Percentiles rank a stretch among this genome's conserved stretches.
These are phyloP conservation scores for Seriola rivoliana DNA, from an alignment of 2,113 vertebrate species.

Conservation along the genomic window DNA sequence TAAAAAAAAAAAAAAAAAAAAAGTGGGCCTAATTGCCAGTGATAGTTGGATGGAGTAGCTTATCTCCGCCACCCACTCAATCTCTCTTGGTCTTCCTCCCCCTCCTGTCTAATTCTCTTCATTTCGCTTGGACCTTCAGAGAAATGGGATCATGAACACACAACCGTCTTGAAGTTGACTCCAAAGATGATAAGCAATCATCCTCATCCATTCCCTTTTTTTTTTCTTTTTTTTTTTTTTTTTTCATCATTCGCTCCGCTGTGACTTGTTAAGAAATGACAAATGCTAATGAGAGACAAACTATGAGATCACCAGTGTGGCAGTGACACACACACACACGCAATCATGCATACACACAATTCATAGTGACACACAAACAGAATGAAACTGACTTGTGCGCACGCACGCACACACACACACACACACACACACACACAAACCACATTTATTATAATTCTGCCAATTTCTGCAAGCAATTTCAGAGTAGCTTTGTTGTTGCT, in stretches of 20 bases:
- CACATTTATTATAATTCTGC: constrained; percentile 66
- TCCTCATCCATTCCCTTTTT: constrained; percentile 17
- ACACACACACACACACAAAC: constrained; percentile 45
- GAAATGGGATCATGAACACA: constrained; percentile 40
- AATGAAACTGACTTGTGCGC: constrained; percentile 28
- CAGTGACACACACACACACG: constrained; percentile 5
- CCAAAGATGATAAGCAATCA: constrained; percentile 50
- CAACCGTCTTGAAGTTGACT: constrained; percentile 46
- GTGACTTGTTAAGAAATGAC: constrained; percentile 50
- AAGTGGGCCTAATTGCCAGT: constrained; percentile 60
- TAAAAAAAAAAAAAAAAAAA: constrained; percentile 31
- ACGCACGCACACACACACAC: constrained; percentile 12
- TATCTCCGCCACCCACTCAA: constrained; percentile 69
- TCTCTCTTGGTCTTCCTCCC: constrained; percentile 34
- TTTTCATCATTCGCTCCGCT: neutral
- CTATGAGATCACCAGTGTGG: constrained; percentile 52
- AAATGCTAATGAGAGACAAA: constrained; percentile 58
- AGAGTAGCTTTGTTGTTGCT: constrained; percentile 67
- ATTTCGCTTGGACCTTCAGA: constrained; percentile 54
- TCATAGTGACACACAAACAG: constrained; percentile 25
- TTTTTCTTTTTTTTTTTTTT: neutral
- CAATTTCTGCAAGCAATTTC: constrained; percentile 77
- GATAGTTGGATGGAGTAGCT: constrained; percentile 63
- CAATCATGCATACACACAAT: constrained; percentile 2
- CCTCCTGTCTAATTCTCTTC: constrained; percentile 37